phyloP scores from a whole-genome alignment of 2,113 vertebrate species.

The Corydoras maculifer region DNA sequence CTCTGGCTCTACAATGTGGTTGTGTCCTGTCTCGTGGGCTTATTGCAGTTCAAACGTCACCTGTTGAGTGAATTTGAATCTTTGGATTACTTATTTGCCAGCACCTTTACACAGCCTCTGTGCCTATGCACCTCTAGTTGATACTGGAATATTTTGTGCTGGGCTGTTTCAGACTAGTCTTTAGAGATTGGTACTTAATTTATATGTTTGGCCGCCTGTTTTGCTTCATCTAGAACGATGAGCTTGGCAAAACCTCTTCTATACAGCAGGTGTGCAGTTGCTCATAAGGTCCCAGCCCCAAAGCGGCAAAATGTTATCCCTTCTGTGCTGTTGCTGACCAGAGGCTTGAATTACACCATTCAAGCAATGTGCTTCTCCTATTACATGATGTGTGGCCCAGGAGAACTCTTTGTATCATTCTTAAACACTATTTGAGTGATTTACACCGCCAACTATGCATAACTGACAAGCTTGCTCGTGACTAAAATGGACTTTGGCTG shows the following conservation, averaged over 20 bases:
- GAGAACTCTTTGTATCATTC: conserved; percentile 31
- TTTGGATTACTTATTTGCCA: conserved; percentile 9
- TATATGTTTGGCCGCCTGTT: conserved; percentile 40
- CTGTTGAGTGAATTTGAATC: conserved; percentile 10
- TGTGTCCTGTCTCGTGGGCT: neutral
- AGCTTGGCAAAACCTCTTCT: conserved; percentile 29
- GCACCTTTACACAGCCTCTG: conserved; percentile 31
- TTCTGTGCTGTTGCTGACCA: conserved; percentile 25
- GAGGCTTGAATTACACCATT: conserved; percentile 36
- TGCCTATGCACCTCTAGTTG: conserved; percentile 1
- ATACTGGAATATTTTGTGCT: neutral
- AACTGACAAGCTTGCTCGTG: conserved; percentile 1
- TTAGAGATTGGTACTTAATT: conserved; percentile 32
- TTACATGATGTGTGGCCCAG: conserved; percentile 35
- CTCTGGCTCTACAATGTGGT: neutral
- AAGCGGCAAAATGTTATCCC: conserved; percentile 29
- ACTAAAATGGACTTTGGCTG: too few species aligned
- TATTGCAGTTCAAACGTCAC: neutral
- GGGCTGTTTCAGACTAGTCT: too few species aligned
- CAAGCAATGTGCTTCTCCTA: conserved; percentile 24
- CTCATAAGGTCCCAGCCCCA: conserved; percentile 22
- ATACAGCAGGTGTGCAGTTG: conserved; percentile 35
- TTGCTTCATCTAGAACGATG: conserved; percentile 24
- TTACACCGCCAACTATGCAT: conserved; percentile 26
- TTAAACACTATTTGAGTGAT: conserved; percentile 22